phyloP scores from a whole-genome alignment of 2,113 vertebrate species.

The Oenanthe oenanthe region DNA sequence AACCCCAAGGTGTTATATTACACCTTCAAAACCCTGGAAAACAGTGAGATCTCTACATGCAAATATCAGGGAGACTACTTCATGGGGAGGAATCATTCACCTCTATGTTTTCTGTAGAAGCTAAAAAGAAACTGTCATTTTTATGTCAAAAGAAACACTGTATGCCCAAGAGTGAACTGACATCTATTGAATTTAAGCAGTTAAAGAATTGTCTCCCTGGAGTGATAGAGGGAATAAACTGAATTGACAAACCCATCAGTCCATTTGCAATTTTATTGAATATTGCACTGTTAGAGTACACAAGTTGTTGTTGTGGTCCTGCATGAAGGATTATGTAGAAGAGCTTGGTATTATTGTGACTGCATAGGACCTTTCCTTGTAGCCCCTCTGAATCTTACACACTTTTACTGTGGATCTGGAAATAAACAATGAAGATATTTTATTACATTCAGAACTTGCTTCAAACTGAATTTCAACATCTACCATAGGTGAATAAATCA shows the following conservation, averaged over 20 bases:
- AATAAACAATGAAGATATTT: neutral
- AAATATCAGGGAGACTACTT: neutral
- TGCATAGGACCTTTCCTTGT: neutral
- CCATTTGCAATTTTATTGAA: neutral
- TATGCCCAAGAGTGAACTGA: neutral
- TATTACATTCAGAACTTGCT: neutral
- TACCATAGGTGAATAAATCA: neutral
- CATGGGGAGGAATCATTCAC: neutral
- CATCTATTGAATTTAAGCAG: neutral
- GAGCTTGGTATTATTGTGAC: fast-evolving
- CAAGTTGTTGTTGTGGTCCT: neutral
- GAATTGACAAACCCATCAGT: neutral
- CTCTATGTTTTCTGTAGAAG: neutral
- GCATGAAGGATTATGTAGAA: neutral
- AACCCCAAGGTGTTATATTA: neutral
- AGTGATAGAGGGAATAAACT: neutral
- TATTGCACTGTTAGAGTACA: neutral
- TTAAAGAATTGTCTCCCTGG: neutral
- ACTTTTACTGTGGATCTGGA: neutral
- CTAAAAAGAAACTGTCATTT: neutral
- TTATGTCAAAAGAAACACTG: neutral
- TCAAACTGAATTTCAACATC: neutral
- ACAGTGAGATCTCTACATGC: neutral
- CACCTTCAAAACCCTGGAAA: neutral
- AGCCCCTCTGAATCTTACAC: neutral